Conservation (phyloP, 2,797 vertebrate species). For the Rhynchonycteris naso region DNA sequence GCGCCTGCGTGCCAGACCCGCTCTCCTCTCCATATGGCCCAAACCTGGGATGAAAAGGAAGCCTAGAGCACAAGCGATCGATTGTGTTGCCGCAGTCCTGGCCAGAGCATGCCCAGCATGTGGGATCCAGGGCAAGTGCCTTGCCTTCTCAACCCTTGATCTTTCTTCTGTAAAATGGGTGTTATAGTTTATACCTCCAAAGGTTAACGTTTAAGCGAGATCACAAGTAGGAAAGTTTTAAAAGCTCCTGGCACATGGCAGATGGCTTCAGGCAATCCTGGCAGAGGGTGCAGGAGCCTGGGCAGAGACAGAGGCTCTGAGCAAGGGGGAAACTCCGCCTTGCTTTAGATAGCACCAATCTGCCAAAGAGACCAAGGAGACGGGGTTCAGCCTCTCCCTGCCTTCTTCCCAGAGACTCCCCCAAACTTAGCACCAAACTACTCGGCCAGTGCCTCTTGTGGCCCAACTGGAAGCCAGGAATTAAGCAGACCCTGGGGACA, state of each 20-base stretch:
- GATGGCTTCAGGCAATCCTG: neutral
- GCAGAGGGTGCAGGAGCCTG: neutral
- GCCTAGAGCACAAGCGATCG: neutral
- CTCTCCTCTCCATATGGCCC: neutral
- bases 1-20: neutral
- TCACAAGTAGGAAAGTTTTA: neutral
- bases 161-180: neutral
- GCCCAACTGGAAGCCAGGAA: neutral
- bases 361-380: neutral
- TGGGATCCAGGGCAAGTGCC: neutral
- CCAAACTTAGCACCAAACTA: neutral
- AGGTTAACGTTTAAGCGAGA: neutral
- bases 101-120: neutral
- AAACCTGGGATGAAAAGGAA: neutral
- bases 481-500: neutral
- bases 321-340: neutral
- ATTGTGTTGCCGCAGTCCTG: neutral
- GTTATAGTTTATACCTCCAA: neutral
- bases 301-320: neutral
- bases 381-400: neutral
- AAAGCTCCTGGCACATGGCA: neutral
- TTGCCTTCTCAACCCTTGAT: neutral
- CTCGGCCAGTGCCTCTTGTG: neutral
- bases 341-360: neutral
- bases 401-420: neutral